Conservation (phyloP, 2,888 invertebrate genomes). For the Trissoscelio sp. region DNA sequence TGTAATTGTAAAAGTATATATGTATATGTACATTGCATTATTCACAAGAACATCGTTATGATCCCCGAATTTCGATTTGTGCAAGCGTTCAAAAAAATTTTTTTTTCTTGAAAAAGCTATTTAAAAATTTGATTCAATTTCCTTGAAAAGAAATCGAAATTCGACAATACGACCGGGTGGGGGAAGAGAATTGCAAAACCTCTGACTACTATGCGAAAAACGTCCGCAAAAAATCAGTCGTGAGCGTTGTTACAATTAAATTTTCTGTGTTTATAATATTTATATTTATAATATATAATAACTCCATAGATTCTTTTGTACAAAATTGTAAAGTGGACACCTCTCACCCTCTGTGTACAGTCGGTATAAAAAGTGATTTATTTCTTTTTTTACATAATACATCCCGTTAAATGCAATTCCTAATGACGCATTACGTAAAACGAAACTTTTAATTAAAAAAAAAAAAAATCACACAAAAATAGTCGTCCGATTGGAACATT, state of each 20-base stretch:
- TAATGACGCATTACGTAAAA: conserved; percentile 23
- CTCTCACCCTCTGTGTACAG: conserved; percentile 1
- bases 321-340: conserved; percentile 64
- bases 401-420: conserved; percentile 59
- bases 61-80: conserved; percentile 36
- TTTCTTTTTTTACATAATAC: conserved; percentile 1
- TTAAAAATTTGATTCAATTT: too few relatives aligned
- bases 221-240: conserved; percentile 27
- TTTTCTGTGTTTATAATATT: not conserved
- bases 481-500: not conserved
- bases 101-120: too few relatives aligned
- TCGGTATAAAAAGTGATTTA: conserved; percentile 64
- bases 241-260: conserved; percentile 3
- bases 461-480: too few relatives aligned
- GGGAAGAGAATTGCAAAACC: conserved; percentile 18
- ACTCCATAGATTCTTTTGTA: conserved; percentile 22
- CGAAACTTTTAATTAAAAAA: too few relatives aligned
- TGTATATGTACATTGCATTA: conserved; percentile 53
- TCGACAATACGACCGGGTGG: not conserved
- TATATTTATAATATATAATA: conserved; percentile 27
- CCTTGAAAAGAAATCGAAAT: conserved; percentile 4
- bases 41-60: conserved; percentile 43
- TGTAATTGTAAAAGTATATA: conserved; percentile 54
- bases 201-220: conserved; percentile 19
- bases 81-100: too few relatives aligned